Percentiles rank a stretch among this genome's conserved stretches.
phyloP scores from a whole-genome alignment of 2,797 vertebrate species.

The Percopsis omiscomaycus region DNA sequence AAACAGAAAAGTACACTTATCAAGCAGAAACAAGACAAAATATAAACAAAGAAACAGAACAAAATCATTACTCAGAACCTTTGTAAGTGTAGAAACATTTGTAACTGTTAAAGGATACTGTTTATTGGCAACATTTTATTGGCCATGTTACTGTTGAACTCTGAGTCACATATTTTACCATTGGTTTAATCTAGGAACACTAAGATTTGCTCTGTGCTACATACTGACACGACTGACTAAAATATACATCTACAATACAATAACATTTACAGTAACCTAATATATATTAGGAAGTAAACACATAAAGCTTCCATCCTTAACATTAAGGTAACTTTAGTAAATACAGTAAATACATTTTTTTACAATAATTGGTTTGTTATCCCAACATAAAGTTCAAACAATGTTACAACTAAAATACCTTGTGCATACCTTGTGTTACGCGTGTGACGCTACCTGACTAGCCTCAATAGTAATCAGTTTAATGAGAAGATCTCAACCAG shows the following conservation, averaged over 20 bases:
- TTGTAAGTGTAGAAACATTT: not conserved
- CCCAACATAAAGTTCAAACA: not conserved
- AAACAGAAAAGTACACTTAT: slow-evolving; percentile 45
- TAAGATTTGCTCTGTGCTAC: slow-evolving; percentile 2
- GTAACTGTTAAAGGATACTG: not conserved
- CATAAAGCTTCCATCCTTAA: no score
- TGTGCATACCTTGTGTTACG: no score
- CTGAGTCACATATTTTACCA: slow-evolving; percentile 10
- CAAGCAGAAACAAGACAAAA: slow-evolving; percentile 36
- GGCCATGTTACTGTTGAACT: slow-evolving; percentile 12
- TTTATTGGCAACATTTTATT: no score
- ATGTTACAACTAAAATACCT: not conserved
- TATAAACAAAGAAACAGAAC: slow-evolving; percentile 27
- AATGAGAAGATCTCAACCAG: no score
- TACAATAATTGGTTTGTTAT: not conserved
- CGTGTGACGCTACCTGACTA: no score
- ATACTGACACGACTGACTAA: no score
- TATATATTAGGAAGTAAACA: no score
- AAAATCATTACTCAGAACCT: slow-evolving; percentile 24
- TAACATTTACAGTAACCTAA: no score
- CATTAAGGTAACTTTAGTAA: not conserved
- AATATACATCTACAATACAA: no score
- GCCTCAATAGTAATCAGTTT: no score
- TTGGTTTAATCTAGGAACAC: no score
- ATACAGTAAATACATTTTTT: not conserved